These are phyloP conservation scores for Dipodomys ordii DNA, from an alignment of 2,113 vertebrate genomes.

Conservation along the genomic window DNA sequence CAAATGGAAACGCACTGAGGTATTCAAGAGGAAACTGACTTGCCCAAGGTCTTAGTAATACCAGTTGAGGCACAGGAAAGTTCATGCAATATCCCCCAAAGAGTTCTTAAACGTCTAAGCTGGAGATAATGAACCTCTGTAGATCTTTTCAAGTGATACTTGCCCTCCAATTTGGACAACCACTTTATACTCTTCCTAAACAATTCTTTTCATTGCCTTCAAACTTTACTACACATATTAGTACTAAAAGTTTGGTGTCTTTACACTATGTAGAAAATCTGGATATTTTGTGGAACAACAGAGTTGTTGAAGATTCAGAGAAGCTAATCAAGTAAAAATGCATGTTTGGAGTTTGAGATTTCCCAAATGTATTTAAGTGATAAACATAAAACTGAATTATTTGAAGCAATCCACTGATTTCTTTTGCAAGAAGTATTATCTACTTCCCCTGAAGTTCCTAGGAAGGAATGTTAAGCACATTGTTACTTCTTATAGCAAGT, in stretches of 20 bases:
- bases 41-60: slow-evolving; percentile 71
- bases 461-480: slow-evolving; percentile 47
- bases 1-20: slow-evolving; percentile 60
- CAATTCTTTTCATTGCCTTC: not conserved
- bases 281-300: slow-evolving; percentile 8
- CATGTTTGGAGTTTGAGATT: slow-evolving; percentile 2
- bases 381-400: slow-evolving; percentile 26
- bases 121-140: not conserved
- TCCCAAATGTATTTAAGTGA: slow-evolving; percentile 11
- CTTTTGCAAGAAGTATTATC: not conserved
- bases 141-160: not conserved
- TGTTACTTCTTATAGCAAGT: slow-evolving; percentile 45
- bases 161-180: not conserved
- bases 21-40: slow-evolving; percentile 64
- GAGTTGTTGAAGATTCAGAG: slow-evolving; percentile 26
- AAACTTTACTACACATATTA: not conserved
- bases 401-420: not conserved
- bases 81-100: slow-evolving; percentile 31
- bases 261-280: not conserved
- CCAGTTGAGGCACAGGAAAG: slow-evolving; percentile 54
- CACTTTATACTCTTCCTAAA: slow-evolving; percentile 35
- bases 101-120: slow-evolving; percentile 19
- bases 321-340: not conserved
- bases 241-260: not conserved
- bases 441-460: slow-evolving; percentile 54